A percentile compares a stretch with the other conserved stretches of the same genome.
These are phyloP conservation scores for Asarcornis scutulata DNA, from an alignment of 2,113 vertebrate species.

Conservation along the genomic window DNA sequence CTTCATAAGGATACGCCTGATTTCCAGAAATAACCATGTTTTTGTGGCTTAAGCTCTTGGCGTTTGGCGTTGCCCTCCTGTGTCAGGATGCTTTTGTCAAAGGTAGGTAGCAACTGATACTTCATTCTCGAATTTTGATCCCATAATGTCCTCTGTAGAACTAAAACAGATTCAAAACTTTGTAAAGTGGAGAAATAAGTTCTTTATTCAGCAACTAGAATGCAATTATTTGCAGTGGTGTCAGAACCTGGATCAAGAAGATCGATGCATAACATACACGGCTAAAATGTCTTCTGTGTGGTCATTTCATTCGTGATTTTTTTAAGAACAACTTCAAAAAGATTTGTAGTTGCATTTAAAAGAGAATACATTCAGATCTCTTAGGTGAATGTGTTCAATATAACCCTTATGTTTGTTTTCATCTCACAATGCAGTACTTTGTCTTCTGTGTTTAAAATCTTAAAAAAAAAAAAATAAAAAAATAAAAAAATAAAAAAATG, in stretches of 20 bases:
- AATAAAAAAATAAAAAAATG: neutral
- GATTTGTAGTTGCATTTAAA: neutral
- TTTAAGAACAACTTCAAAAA: neutral
- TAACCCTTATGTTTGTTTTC: neutral
- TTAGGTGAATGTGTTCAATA: neutral
- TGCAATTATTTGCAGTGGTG: neutral
- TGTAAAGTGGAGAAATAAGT: neutral
- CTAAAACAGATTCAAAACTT: neutral
- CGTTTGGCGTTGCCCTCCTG: slow-evolving; percentile 77
- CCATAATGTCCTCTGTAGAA: neutral
- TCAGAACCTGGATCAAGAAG: neutral
- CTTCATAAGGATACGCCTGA: slow-evolving; percentile 73
- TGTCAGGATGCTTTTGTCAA: slow-evolving; percentile 36
- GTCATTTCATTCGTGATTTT: neutral
- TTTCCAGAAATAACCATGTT: slow-evolving; percentile 86
- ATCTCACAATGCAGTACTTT: neutral
- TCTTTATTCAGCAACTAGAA: neutral
- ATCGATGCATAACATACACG: neutral
- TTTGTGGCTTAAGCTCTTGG: slow-evolving; percentile 80
- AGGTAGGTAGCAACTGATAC: slow-evolving; percentile 64
- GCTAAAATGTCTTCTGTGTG: neutral
- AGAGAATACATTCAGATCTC: neutral
- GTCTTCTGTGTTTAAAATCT: neutral
- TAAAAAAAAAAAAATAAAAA: neutral
- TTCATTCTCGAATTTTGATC: slow-evolving; percentile 24